Percentiles rank a stretch among this genome's conserved stretches.
Evolutionary conservation across 2,113 vertebrate species (phyloP).

Genomic region (Gracilinanus agilis): DNA sequence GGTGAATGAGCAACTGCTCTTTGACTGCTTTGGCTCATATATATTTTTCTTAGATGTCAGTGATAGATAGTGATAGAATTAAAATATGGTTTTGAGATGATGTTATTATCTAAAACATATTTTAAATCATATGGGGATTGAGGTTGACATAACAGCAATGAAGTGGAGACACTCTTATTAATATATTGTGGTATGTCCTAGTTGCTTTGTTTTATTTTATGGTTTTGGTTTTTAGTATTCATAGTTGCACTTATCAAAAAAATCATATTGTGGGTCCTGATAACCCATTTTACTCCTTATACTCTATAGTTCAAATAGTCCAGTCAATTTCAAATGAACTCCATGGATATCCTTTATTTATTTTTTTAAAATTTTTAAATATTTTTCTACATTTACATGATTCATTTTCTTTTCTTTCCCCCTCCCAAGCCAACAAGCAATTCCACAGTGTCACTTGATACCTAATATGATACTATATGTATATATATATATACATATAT

Average conservation of each 20-base stretch:
- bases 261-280: not conserved
- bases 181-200: not conserved
- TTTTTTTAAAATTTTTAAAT: not conserved
- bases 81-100: not conserved
- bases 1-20: not conserved
- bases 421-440: too few relatives aligned
- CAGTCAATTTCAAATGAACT: not conserved
- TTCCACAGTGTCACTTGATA: too few relatives aligned
- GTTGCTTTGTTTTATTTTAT: not conserved
- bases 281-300: not conserved
- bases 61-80: not conserved
- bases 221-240: not conserved
- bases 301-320: not conserved
- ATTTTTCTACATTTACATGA: too few relatives aligned
- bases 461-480: too few relatives aligned
- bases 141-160: not conserved
- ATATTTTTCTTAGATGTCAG: not conserved
- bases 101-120: not conserved
- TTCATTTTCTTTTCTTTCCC: too few relatives aligned
- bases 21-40: not conserved
- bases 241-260: not conserved
- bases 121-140: not conserved
- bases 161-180: not conserved
- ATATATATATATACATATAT: too few relatives aligned
- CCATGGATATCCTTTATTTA: not conserved